Base-by-base conservation (phyloP, 2,797 vertebrate genomes). In the Myripristis murdjan region DNA sequence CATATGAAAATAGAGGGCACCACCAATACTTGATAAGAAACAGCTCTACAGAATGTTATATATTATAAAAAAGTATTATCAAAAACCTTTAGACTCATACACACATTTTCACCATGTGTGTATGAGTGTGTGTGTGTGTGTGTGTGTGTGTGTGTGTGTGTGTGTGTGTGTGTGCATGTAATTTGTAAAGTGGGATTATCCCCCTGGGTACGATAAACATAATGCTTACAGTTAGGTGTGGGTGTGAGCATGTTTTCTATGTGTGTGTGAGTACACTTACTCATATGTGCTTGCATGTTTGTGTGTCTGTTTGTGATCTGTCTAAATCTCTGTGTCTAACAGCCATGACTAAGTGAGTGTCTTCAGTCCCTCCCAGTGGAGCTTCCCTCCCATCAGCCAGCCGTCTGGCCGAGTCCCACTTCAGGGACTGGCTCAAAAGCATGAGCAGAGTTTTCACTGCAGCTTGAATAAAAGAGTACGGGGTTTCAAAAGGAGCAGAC, bases 281-380 rank as follows among this genome's bases (percentile, higher is more conserved):
- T 48, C 76, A 15, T 26, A 77, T 33, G 3, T 47, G 47, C 23
- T 20, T 53, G 28, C 48, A 66, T 33, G 43, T 58, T 24, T 55
- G 73, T 64, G 53, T 44, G 64, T 57, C 58, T 79, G 64, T 77
- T 64, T 68, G 31, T 87, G 88, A 83, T 89, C 82, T 73, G 43
- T 70, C 23, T 83, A 72, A 83, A 85, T 91, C 81, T 64, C 28
- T 64, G 66, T 28, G 46, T 87, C 70, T 51, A 60, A 72, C 56
- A 15, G 57, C 65, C 67, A 70, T 84, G 82, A 86, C 81, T 83
- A 82, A 86, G 73, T 74, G 63, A 62, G 62, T 26, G 66, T 69
- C 79, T 83, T 60, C 65, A 24, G 57, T 84, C 20, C 64, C 47
- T 79, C 83, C 80, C 75, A 63, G 63, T 5, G 53, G 74, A 73